phyloP scores from a whole-genome alignment of 2,888 invertebrate species.

The Tinea semifulvella region DNA sequence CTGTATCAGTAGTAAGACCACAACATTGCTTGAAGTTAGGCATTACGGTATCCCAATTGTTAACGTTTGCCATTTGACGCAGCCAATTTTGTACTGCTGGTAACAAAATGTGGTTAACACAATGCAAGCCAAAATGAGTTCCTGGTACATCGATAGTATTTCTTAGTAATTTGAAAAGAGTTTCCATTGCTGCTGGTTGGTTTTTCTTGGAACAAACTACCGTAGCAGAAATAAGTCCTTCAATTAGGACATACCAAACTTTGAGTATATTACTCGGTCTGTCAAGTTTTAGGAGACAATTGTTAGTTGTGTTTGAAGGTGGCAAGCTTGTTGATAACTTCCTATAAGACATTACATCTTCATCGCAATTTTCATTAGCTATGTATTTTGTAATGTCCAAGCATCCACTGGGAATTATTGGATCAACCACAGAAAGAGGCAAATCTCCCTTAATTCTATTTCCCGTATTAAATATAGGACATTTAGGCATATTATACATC shows the following conservation, averaged over 20 bases:
- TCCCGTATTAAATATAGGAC: slow-evolving; percentile 91
- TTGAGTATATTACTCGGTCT: slow-evolving; percentile 85
- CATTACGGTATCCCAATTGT: slow-evolving; percentile 79
- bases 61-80: slow-evolving; percentile 75
- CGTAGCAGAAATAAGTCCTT: slow-evolving; percentile 83
- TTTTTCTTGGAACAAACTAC: slow-evolving; percentile 89
- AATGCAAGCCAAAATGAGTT: slow-evolving; percentile 88
- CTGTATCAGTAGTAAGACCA: slow-evolving; percentile 89
- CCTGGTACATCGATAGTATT: slow-evolving; percentile 84
- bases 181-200: slow-evolving; percentile 87
- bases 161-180: slow-evolving; percentile 83
- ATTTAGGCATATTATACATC: slow-evolving; percentile 95
- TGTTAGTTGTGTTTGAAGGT: slow-evolving; percentile 54
- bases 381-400: slow-evolving; percentile 76
- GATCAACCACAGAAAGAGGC: slow-evolving; percentile 83
- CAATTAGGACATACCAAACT: slow-evolving; percentile 90
- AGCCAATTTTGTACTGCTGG: slow-evolving; percentile 96
- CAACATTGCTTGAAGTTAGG: slow-evolving; percentile 95
- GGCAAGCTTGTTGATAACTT: slow-evolving; percentile 64
- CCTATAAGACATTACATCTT: slow-evolving; percentile 73
- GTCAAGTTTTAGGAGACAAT: slow-evolving; percentile 74
- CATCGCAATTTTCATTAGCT: slow-evolving; percentile 71
- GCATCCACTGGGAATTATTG: slow-evolving; percentile 78
- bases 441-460: slow-evolving; percentile 82
- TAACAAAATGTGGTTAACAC: slow-evolving; percentile 89